Conservation (phyloP, 2,888 invertebrate species). For the Eupelmus urozonus region DNA sequence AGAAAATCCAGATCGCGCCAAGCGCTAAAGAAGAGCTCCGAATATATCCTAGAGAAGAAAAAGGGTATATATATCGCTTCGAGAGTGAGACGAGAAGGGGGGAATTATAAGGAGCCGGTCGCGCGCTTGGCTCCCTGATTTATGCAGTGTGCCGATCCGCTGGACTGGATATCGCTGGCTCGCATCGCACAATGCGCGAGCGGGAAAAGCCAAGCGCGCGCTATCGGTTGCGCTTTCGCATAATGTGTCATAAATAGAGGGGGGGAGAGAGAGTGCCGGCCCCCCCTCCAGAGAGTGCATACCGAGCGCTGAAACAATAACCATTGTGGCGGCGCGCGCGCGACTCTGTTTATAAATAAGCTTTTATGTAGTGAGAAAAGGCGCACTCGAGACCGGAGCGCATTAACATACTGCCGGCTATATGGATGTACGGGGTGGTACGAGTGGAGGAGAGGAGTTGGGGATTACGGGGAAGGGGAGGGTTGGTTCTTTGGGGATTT, state of each 20-base stretch:
- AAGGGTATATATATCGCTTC: too few species aligned
- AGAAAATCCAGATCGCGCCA: too few species aligned
- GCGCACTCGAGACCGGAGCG: conserved; percentile 4
- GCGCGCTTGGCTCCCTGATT: conserved; percentile 63
- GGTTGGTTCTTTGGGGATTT: too few species aligned
- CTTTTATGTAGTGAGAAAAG: conserved; percentile 62
- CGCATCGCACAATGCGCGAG: background rate
- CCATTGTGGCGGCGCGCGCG: conserved; percentile 73
- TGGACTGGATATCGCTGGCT: background rate
- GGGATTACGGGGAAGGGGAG: too few species aligned
- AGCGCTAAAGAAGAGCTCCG: too few species aligned
- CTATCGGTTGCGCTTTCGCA: conserved; percentile 75
- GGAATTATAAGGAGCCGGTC: too few species aligned
- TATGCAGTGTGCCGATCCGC: conserved; percentile 65
- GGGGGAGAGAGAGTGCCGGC: conserved; percentile 42
- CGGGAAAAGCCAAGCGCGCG: conserved; percentile 57
- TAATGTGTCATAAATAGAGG: conserved; percentile 77
- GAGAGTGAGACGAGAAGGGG: too few species aligned
- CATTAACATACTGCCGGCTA: conserved; percentile 37
- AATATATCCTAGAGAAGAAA: too few species aligned
- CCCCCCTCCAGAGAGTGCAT: conserved; percentile 63
- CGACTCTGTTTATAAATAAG: conserved; percentile 74
- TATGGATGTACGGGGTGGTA: background rate
- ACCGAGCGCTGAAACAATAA: conserved; percentile 76
- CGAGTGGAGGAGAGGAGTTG: too few species aligned